These are phyloP conservation scores for Pissodes strobi DNA, from an alignment of 1,140 invertebrate genomes.

Conservation along the genomic window DNA sequence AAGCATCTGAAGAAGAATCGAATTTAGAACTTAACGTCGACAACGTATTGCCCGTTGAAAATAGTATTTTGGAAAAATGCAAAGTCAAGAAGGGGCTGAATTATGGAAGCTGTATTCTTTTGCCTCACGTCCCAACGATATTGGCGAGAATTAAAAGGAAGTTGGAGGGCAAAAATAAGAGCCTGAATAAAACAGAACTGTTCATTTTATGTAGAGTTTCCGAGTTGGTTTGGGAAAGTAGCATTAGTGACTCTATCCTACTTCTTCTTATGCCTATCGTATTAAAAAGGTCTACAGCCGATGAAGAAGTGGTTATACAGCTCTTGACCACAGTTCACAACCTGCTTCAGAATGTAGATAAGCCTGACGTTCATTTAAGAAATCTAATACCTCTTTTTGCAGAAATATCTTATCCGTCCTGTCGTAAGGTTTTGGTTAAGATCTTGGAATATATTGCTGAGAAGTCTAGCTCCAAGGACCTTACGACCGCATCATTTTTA, in stretches of 20 bases:
- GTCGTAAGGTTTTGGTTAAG: slow-evolving; percentile 68
- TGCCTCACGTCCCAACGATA: slow-evolving; percentile 74
- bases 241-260: slow-evolving; percentile 70
- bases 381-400: slow-evolving; percentile 70
- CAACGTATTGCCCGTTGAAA: slow-evolving; percentile 46
- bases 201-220: slow-evolving; percentile 80
- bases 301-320: slow-evolving; percentile 66
- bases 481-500: slow-evolving; percentile 57
- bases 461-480: slow-evolving; percentile 54
- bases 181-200: slow-evolving; percentile 70
- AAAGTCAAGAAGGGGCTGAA: slow-evolving; percentile 61
- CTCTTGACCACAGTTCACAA: slow-evolving; percentile 74
- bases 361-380: slow-evolving; percentile 69
- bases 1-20: slow-evolving; percentile 61
- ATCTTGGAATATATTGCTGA: slow-evolving; percentile 61
- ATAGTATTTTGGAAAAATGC: slow-evolving; percentile 43
- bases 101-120: slow-evolving; percentile 72
- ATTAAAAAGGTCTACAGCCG: slow-evolving; percentile 63
- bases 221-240: slow-evolving; percentile 68
- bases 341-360: slow-evolving; percentile 69
- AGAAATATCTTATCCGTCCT: slow-evolving; percentile 61
- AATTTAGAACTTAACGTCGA: slow-evolving; percentile 53
- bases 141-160: slow-evolving; percentile 72
- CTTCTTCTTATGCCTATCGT: slow-evolving; percentile 76
- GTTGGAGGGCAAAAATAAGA: slow-evolving; percentile 63